phyloP scores from a whole-genome alignment of 2,888 invertebrate species.

The Eupithecia pulchellata region DNA sequence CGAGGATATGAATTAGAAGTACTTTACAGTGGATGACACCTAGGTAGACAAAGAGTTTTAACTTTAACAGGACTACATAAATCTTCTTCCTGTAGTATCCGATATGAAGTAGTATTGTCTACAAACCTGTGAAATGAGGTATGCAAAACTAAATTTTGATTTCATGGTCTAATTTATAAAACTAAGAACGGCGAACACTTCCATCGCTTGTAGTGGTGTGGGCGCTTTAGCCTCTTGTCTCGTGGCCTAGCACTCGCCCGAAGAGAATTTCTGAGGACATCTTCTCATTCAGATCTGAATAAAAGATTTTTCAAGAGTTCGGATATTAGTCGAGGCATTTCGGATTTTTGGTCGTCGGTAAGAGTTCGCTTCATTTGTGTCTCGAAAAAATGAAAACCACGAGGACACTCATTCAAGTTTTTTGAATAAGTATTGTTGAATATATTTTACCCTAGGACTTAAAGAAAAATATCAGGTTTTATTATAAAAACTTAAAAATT shows the following conservation, averaged over 20 bases:
- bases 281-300: constrained; percentile 56
- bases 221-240: constrained; percentile 24
- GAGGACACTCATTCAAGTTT: background rate
- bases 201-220: background rate
- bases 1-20: no score
- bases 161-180: background rate
- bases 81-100: background rate
- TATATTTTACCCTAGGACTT: background rate
- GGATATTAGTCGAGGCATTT: constrained; percentile 48
- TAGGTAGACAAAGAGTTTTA: no score
- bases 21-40: no score
- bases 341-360: constrained; percentile 32
- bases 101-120: no score
- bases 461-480: background rate
- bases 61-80: background rate
- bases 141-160: background rate
- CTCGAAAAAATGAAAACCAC: constrained; percentile 6
- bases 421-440: background rate
- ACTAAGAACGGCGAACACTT: no score
- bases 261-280: constrained; percentile 53
- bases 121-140: background rate
- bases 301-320: constrained; percentile 53
- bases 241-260: constrained; percentile 47
- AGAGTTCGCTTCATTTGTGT: constrained; percentile 27
- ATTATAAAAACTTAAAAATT: no score